Conservation (phyloP, 2,113 vertebrate species). For the Cochlearius cochlearius region DNA sequence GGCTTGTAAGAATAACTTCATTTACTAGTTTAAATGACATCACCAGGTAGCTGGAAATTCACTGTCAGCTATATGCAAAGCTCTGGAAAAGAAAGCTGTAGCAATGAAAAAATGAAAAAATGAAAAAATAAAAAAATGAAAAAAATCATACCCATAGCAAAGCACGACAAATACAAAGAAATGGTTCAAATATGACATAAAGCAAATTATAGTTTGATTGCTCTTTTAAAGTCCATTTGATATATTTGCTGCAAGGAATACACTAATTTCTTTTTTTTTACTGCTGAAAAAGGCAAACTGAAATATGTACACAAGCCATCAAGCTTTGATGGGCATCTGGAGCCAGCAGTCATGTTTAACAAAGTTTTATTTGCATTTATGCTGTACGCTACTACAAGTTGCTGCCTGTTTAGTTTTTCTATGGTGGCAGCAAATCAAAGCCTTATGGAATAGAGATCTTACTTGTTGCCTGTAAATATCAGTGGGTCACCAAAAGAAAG, state of each 20-base stretch:
- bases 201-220: background rate
- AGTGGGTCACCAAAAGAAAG: background rate
- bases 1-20: background rate
- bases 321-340: background rate
- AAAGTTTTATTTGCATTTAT: slow-evolving; percentile 26
- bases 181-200: background rate
- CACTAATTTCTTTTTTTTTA: background rate
- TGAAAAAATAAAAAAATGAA: background rate
- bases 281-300: background rate
- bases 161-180: background rate
- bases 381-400: background rate
- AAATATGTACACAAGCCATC: background rate
- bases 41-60: slow-evolving; percentile 9
- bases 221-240: background rate
- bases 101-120: background rate
- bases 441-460: background rate
- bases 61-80: background rate
- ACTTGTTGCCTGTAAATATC: background rate
- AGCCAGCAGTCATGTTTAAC: background rate
- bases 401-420: slow-evolving; percentile 28
- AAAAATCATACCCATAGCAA: background rate
- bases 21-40: background rate
- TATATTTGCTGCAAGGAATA: background rate
- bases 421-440: slow-evolving; percentile 33
- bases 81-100: background rate